Evolutionary conservation across 1,140 invertebrate genomes (phyloP), one percentile per base, ranked within the genome.

Genomic region (Phortica variegata): DNA sequence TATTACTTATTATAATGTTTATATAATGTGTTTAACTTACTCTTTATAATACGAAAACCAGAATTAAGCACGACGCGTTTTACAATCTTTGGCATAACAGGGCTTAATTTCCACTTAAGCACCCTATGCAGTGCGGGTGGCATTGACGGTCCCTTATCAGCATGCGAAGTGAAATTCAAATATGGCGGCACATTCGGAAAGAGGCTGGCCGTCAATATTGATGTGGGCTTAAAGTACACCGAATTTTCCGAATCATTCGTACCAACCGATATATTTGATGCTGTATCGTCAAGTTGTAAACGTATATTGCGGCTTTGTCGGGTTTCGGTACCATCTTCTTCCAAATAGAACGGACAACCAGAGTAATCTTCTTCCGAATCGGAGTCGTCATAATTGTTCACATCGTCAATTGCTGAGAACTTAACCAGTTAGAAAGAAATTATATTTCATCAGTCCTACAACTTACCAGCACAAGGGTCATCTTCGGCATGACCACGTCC

Each of bases 131-230:
- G 79, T 10, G 83, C 79, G 29, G 80, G 68, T 0, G 92, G 92
- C 63, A 81, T 80, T 13, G 77, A 52, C 2, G 81, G 78, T 60
- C 82, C 79, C 60, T 85, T 84, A 52, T 85, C 82, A 44, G 89
- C 86, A 73, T 89, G 87, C 1, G 82, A 79, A 18, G 87, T 85
- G 77, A 97, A 97, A 57, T 84, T 85, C 21, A 98, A 83, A 60
- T 92, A 94, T 1, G 94, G 93, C 17, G 94, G 90, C 33, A 95
- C 88, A 71, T 91, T 82, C 0, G 88, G 82, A 76, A 97, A 97
- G 1, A 95, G 68, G 41, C 88, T 90, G 13, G 79, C 78, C 12
- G 87, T 80, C 5, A 90, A 75, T 43, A 87, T 86, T 48, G 58
- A 39, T 1, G 58, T 53, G 0, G 72, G 72, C 18, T 45, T 63